Conservation (phyloP, 1,140 invertebrate species). For the Sarcophaga bullata region DNA sequence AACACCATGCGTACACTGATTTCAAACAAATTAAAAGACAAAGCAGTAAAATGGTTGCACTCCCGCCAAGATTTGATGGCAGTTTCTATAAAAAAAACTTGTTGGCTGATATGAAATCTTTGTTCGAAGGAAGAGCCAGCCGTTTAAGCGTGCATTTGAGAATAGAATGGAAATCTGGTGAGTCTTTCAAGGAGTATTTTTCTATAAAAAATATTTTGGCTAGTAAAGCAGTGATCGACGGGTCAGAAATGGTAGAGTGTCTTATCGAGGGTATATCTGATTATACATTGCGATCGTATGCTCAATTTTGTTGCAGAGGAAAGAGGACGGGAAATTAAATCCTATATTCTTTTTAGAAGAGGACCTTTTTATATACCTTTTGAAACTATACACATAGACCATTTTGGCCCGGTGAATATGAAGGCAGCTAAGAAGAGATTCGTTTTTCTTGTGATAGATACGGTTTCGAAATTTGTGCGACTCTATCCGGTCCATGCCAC, state of each 20-base stretch:
- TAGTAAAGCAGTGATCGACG: slow-evolving; percentile 44
- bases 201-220: slow-evolving; percentile 48
- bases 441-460: slow-evolving; percentile 53
- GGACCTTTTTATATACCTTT: slow-evolving; percentile 49
- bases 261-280: slow-evolving; percentile 50
- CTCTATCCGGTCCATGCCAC: slow-evolving; percentile 39
- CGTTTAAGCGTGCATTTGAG: not conserved
- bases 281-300: slow-evolving; percentile 39
- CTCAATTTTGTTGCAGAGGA: not conserved
- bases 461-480: slow-evolving; percentile 46
- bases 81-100: not conserved
- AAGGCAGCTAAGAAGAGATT: not conserved
- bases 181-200: slow-evolving; percentile 46
- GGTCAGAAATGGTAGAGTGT: slow-evolving; percentile 47
- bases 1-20: not conserved
- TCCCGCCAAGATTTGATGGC: not conserved
- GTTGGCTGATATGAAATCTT: not conserved
- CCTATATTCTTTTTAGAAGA: too few species aligned
- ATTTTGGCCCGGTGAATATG: slow-evolving; percentile 19
- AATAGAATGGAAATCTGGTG: not conserved
- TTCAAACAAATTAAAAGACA: not conserved
- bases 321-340: too few species aligned
- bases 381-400: slow-evolving; percentile 39
- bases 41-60: too few species aligned
- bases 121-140: too few species aligned